These are phyloP conservation scores for Eugnorisma glareosa DNA, from an alignment of 2,888 invertebrate species.

Conservation along the genomic window DNA sequence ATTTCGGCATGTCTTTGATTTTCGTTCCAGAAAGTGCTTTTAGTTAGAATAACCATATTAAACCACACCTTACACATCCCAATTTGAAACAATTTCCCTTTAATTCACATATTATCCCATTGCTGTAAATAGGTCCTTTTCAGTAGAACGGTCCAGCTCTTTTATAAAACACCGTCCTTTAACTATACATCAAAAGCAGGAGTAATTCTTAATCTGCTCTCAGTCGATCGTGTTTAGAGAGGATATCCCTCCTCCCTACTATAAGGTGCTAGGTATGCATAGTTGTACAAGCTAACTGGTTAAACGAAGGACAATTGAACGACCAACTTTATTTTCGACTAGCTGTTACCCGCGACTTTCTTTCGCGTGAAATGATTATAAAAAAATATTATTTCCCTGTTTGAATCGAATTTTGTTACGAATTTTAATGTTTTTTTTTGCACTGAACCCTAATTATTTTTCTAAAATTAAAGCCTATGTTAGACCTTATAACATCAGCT, in stretches of 20 bases:
- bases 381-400: no score
- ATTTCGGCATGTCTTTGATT: background rate
- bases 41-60: background rate
- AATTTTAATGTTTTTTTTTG: no score
- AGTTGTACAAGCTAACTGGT: background rate
- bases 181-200: slow-evolving; percentile 16
- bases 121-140: slow-evolving; percentile 10
- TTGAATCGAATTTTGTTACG: no score
- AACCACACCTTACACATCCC: background rate
- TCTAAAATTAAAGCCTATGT: no score
- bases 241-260: slow-evolving; percentile 27
- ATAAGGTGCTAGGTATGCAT: background rate
- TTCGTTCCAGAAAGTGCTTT: background rate
- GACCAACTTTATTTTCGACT: background rate
- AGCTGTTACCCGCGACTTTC: no score
- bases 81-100: slow-evolving; percentile 2
- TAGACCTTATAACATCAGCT: no score
- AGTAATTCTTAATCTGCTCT: slow-evolving; percentile 28
- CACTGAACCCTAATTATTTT: no score
- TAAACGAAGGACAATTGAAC: background rate
- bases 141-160: slow-evolving; percentile 3
- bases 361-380: no score
- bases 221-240: slow-evolving; percentile 31
- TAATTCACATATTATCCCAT: background rate
- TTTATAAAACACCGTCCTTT: slow-evolving; percentile 21